Base-by-base conservation (phyloP, 2,113 vertebrate species). In the Pteropus alecto region DNA sequence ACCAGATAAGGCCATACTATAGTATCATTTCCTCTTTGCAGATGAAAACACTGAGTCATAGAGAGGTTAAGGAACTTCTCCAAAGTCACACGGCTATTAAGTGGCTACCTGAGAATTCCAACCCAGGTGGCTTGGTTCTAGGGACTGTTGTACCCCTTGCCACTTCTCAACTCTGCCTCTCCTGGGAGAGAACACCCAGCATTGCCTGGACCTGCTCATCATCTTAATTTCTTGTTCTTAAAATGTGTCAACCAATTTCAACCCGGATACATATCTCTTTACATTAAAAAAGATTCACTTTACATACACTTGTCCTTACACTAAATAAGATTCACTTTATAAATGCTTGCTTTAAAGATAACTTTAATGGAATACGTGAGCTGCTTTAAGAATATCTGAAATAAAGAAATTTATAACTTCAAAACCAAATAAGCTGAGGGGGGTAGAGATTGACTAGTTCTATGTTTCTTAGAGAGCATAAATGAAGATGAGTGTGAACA, bases 391-490 rank as follows among this genome's bases (percentile, higher is more conserved):
- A 51, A 51, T 51, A 38, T 28, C 16, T 76, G 83, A 87, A 90
- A 84, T 74, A 93, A 11, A 73, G 94, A 97, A 90, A 63, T 38
- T 33, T 43, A 28, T 41, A 35, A 81, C 65, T 93, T 88, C 46
- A 84, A 92, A 94, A 89, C 28, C 43, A 94, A 56, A 77, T 18
- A 85, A 88, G 60, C 28, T 54, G 51, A 51, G 67, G 41, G 54
- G 54, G 8, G 1, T 88, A 6, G 28, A 21, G 43, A n/a, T 9
- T 58, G 63, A 61, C 26, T 41, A 54, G 19, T 28, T 93, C 35
- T 84, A 6, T 30, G 35, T 83, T 73, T 93, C 43, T 93, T 93
- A 91, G n/a, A 67, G 74, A 74, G 5, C 61, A 46, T n/a, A 58
- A 63, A 58, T n/a, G 61, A 78, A 96, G 21, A 33, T n/a, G 21